A percentile compares a stretch with the other conserved stretches of the same genome.
Evolutionary conservation across 2,113 vertebrate genomes (phyloP).

Genomic region (Hydropotes inermis): DNA sequence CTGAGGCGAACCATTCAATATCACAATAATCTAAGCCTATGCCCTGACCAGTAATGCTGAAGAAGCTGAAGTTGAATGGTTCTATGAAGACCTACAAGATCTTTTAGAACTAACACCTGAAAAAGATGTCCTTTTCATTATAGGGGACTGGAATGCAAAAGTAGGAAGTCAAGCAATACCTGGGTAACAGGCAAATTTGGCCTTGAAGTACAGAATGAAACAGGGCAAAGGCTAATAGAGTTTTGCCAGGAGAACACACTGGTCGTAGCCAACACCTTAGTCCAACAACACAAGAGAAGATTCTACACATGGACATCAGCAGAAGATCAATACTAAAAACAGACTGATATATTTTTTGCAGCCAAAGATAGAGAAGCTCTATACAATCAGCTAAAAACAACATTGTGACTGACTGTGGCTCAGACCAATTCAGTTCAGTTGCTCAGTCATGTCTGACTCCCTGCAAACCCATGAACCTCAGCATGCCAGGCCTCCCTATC

Average conservation of each 20-base stretch:
- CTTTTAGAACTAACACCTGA: neutral
- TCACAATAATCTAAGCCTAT: neutral
- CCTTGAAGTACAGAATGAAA: neutral
- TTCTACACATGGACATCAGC: neutral
- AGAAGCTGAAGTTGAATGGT: neutral
- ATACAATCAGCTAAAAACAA: neutral
- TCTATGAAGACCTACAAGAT: neutral
- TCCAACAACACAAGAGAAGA: neutral
- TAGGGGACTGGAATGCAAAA: neutral
- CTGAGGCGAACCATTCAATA: neutral
- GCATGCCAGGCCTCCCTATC: neutral
- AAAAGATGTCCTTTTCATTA: neutral
- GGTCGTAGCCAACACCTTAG: neutral
- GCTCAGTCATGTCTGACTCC: neutral
- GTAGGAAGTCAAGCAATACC: neutral
- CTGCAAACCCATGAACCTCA: rapidly evolving
- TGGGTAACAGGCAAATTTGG: neutral
- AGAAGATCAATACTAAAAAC: neutral
- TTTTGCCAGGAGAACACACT: neutral
- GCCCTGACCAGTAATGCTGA: neutral
- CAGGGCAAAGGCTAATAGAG: neutral
- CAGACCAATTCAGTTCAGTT: neutral
- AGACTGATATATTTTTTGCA: neutral
- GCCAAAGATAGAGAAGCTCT: neutral
- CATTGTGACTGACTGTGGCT: rapidly evolving